A percentile compares a stretch with the other conserved stretches of the same genome.
phyloP scores from a whole-genome alignment of 2,888 invertebrate species.

The Nebria brevicollis region DNA sequence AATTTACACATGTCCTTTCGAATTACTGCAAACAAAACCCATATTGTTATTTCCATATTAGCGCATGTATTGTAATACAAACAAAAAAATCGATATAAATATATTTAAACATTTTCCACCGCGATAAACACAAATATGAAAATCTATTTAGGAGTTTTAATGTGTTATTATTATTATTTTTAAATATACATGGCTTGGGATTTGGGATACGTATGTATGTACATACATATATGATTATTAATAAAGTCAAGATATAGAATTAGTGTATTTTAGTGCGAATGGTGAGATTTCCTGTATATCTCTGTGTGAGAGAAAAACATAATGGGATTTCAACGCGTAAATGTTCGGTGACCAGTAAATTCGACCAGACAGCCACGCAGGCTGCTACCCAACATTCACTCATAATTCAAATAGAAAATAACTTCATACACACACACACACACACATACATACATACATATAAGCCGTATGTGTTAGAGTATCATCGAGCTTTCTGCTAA shows the following conservation, averaged over 20 bases:
- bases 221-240: background rate
- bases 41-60: too few species aligned
- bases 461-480: background rate
- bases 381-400: background rate
- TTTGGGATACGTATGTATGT: background rate
- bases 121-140: background rate
- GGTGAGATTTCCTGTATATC: background rate
- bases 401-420: slow-evolving; percentile 20
- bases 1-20: too few species aligned
- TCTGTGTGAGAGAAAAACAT: background rate
- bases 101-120: background rate
- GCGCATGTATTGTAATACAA: too few species aligned
- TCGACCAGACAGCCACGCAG: background rate
- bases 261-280: background rate
- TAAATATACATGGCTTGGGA: background rate
- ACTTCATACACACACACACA: background rate
- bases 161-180: background rate
- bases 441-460: background rate
- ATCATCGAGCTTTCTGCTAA: background rate
- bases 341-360: slow-evolving; percentile 16
- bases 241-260: background rate
- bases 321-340: slow-evolving; percentile 2
- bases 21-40: too few species aligned
- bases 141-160: background rate
- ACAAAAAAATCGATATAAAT: too few species aligned